Evolutionary conservation across 2,888 invertebrate species (phyloP).

Genomic region (Drosophila anomalata): DNA sequence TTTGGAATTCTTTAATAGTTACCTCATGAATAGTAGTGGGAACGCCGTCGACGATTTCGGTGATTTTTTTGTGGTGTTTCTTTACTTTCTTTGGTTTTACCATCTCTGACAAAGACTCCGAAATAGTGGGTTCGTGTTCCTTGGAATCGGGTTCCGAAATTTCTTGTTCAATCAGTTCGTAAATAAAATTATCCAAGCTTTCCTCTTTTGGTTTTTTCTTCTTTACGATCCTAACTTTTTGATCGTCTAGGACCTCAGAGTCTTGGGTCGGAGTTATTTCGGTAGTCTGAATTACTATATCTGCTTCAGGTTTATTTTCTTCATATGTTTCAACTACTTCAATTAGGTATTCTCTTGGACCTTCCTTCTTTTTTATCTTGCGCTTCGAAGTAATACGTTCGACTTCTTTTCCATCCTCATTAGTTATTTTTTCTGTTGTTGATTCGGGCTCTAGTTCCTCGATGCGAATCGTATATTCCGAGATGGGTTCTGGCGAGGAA

Average conservation of each 20-base stretch:
- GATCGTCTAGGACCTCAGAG: conserved; percentile 23
- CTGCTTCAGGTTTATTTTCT: conserved; percentile 83
- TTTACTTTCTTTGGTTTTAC: conserved; percentile 80
- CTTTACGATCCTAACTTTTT: conserved; percentile 69
- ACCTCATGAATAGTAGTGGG: conserved; percentile 74
- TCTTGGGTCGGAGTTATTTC: conserved; percentile 76
- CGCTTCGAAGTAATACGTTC: conserved; percentile 80
- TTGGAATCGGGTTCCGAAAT: conserved; percentile 81
- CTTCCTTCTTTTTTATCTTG: conserved; percentile 83
- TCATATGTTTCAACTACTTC: conserved; percentile 83
- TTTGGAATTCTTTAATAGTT: conserved; percentile 65
- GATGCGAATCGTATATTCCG: conserved; percentile 70
- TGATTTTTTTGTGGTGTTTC: conserved; percentile 82
- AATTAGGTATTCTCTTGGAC: conserved; percentile 83
- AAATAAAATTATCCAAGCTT: conserved; percentile 76
- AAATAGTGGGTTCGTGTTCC: conserved; percentile 79
- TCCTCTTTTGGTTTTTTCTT: conserved; percentile 77
- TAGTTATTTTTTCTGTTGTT: conserved; percentile 81
- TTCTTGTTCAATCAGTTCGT: conserved; percentile 80
- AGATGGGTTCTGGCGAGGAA: conserved; percentile 31
- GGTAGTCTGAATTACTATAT: conserved; percentile 83
- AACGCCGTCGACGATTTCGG: conserved; percentile 72
- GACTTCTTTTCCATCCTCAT: conserved; percentile 76
- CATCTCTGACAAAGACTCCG: conserved; percentile 71
- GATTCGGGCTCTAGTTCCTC: conserved; percentile 82